phyloP scores from a whole-genome alignment of 2,113 vertebrate species.

The Pseudopipra pipra region DNA sequence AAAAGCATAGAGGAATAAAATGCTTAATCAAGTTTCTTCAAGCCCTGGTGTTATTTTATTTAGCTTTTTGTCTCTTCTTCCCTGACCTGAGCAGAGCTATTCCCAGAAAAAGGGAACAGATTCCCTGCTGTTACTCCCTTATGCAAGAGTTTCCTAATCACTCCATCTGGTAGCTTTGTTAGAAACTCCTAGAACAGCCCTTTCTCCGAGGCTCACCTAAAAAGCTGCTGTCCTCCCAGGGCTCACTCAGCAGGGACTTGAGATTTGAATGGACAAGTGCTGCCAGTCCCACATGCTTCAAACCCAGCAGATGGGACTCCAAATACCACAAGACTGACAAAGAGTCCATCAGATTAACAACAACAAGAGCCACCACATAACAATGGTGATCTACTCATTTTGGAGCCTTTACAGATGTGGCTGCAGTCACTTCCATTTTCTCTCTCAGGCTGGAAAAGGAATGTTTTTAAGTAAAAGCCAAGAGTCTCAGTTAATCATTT shows the following conservation, averaged over 20 bases:
- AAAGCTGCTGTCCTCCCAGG: neutral
- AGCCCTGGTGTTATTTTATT: neutral
- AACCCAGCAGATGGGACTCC: neutral
- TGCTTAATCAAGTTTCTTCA: neutral
- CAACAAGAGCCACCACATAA: neutral
- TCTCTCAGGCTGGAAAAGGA: neutral
- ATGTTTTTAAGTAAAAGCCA: slow-evolving; percentile 23
- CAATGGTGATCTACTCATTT: neutral
- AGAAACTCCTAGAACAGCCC: neutral
- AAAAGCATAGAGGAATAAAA: neutral
- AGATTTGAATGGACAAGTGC: slow-evolving; percentile 7
- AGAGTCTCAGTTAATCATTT: slow-evolving; percentile 31
- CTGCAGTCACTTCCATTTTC: slow-evolving; percentile 15
- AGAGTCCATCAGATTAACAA: slow-evolving; percentile 21
- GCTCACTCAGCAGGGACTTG: neutral
- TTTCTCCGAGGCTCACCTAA: neutral
- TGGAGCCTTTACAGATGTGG: neutral
- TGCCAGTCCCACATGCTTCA: slow-evolving; percentile 13
- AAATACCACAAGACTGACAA: slow-evolving; percentile 1
- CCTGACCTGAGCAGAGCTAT: slow-evolving; percentile 1
- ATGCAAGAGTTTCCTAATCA: slow-evolving; percentile 26
- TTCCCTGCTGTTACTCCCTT: slow-evolving; percentile 36
- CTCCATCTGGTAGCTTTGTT: slow-evolving; percentile 26
- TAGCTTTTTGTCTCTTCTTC: neutral
- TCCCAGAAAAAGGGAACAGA: slow-evolving; percentile 37